Base-by-base conservation (phyloP, 2,113 vertebrate genomes). In the Charina bottae region DNA sequence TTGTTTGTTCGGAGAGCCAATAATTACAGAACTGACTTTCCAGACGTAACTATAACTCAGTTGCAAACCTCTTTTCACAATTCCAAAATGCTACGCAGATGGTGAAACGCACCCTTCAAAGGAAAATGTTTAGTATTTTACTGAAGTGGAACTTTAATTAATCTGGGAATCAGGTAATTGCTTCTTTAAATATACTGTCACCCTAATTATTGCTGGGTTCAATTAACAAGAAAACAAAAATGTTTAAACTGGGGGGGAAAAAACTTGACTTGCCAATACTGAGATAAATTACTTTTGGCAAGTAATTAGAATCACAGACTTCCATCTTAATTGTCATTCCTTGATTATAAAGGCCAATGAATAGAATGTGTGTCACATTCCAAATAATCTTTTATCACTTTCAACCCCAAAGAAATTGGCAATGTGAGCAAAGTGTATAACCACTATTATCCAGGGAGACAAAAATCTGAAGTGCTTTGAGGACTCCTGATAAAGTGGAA, bases 41-140 rank as follows among this genome's bases (percentile, higher is more conserved):
- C n/a, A 87, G 24, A 78, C 53, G 28, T 26, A 60, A 54, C 15
- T 59, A 7, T 8, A 54, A 85, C 46, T 53, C 58, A 54, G 46
- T 42, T n/a, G 53, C 72, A 92, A n/a, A 13, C 3, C 2, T 54
- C 19, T 28, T 49, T 42, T 7, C 83, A 33, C 59, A 42, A 62
- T 60, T 60, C 58, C 42, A 37, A 83, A 53, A 88, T 53, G 56
- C 19, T 28, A 59, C 11, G 56, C 56, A 83, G 56, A n/a, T 46
- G 23, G 37, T 56, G 46, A 13, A 84, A 89, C 21, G 21, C 3
- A 54, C 28, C n/a, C 8, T 4, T 13, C 26, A 54, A 49, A 68
- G 62, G 64, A 46, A 89, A 78, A 33, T 54, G 46, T 88, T 83
- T 68, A 62, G 12, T 95, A 93, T 92, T 91, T 88, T 89, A 91